Conservation (phyloP, 2,113 vertebrate genomes). For the Tylochromis polylepis region DNA sequence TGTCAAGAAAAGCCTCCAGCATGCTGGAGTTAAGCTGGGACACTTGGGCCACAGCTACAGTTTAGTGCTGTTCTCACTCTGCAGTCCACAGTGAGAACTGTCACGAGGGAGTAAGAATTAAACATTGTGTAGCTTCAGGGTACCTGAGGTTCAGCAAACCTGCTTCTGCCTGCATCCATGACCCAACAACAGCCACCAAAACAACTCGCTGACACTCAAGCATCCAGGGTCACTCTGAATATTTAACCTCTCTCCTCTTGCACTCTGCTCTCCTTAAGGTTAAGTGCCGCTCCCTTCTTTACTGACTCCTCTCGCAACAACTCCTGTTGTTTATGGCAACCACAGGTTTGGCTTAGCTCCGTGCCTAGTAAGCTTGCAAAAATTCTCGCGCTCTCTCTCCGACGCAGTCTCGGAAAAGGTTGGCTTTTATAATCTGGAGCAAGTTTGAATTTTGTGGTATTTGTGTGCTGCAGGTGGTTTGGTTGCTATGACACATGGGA, state of each 20-base stretch:
- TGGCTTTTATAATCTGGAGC: conserved; percentile 18
- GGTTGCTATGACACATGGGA: conserved; percentile 20
- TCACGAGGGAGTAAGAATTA: not conserved
- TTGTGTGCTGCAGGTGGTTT: conserved; percentile 24
- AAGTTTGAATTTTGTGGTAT: not conserved
- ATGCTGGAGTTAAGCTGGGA: not conserved
- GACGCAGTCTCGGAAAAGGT: conserved; percentile 15
- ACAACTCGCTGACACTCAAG: conserved; percentile 39
- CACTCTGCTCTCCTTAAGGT: not conserved
- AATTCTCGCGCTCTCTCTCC: conserved; percentile 22
- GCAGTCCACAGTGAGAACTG: not conserved
- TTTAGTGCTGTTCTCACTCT: not conserved
- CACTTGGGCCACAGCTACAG: not conserved
- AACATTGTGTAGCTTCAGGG: not conserved
- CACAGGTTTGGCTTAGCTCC: conserved; percentile 22
- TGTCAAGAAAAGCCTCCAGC: not conserved
- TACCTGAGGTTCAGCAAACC: not conserved
- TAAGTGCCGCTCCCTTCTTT: not conserved
- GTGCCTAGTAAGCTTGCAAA: conserved; percentile 25
- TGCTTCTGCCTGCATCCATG: conserved; percentile 17
- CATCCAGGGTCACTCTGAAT: conserved; percentile 22
- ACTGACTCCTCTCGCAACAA: not conserved
- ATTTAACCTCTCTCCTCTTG: conserved; percentile 15
- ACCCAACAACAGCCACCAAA: not conserved
- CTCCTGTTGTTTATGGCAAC: conserved; percentile 43